Conservation (phyloP, 2,888 invertebrate genomes). For the Eremobia ochroleuca region DNA sequence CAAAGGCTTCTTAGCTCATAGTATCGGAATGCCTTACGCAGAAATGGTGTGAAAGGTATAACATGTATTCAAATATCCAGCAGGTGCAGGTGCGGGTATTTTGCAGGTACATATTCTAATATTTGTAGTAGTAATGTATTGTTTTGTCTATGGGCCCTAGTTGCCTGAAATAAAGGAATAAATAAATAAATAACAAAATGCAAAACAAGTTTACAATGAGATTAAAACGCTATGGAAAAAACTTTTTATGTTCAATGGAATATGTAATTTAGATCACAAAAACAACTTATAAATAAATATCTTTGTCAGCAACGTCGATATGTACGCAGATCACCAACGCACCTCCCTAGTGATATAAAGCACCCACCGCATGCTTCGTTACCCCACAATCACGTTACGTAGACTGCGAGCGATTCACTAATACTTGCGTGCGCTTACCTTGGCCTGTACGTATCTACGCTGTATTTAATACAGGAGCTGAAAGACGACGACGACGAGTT, state of each 20-base stretch:
- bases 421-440: conserved; percentile 68
- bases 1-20: no score
- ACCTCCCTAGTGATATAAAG: conserved; percentile 60
- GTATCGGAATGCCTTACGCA: background rate
- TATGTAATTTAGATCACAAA: background rate
- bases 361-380: conserved; percentile 76
- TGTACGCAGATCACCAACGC: background rate
- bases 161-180: no score
- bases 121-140: no score
- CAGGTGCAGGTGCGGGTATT: no score
- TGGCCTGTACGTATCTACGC: conserved; percentile 44
- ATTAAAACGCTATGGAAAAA: background rate
- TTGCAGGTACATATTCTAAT: no score
- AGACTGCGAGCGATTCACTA: conserved; percentile 64
- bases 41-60: background rate
- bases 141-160: no score
- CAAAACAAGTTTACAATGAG: background rate
- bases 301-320: conserved; percentile 31
- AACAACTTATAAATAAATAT: background rate
- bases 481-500: background rate
- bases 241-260: accelerated
- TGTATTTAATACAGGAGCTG: background rate
- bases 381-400: conserved; percentile 73
- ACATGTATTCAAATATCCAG: no score
- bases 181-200: no score